phyloP scores from a whole-genome alignment of 2,113 vertebrate genomes.

The Synchiropus splendidus region DNA sequence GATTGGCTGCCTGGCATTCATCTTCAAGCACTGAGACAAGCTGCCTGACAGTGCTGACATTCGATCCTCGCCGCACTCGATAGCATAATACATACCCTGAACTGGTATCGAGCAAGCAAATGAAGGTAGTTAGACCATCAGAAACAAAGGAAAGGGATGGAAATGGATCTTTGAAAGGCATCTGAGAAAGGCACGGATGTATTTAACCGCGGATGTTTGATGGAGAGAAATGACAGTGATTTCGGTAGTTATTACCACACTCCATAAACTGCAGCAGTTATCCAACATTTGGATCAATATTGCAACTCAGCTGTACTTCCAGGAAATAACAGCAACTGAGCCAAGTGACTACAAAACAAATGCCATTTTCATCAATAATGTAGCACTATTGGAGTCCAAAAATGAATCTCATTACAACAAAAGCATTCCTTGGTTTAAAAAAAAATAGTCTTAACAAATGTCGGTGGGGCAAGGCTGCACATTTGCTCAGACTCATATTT shows the following conservation, averaged over 20 bases:
- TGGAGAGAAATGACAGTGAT: slow-evolving; percentile 28
- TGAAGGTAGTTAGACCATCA: slow-evolving; percentile 14
- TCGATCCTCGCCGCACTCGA: slow-evolving; percentile 41
- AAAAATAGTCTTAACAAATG: too few relatives aligned
- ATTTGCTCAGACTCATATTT: slow-evolving; percentile 8
- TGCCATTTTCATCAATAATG: slow-evolving; percentile 20
- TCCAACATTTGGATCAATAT: slow-evolving; percentile 28
- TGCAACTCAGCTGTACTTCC: slow-evolving; percentile 12
- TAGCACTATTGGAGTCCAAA: slow-evolving; percentile 2
- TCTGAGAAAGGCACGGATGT: slow-evolving; percentile 9
- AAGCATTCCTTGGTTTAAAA: too few relatives aligned
- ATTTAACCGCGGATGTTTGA: slow-evolving; percentile 15
- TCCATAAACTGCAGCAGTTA: slow-evolving; percentile 27
- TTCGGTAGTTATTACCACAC: slow-evolving; percentile 19
- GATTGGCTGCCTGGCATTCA: slow-evolving; percentile 27
- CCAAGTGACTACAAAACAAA: too few relatives aligned
- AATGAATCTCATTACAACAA: too few relatives aligned
- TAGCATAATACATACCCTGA: slow-evolving; percentile 33
- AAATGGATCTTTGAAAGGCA: slow-evolving; percentile 40
- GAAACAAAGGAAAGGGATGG: slow-evolving; percentile 35
- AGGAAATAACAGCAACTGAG: slow-evolving; percentile 9
- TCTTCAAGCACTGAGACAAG: slow-evolving; percentile 23
- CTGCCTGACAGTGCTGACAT: slow-evolving; percentile 45
- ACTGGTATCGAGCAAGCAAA: slow-evolving; percentile 24
- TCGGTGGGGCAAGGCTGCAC: too few relatives aligned